Evolutionary conservation across 2,888 invertebrate species (phyloP).

Genomic region (Epistrophella euchroma): DNA sequence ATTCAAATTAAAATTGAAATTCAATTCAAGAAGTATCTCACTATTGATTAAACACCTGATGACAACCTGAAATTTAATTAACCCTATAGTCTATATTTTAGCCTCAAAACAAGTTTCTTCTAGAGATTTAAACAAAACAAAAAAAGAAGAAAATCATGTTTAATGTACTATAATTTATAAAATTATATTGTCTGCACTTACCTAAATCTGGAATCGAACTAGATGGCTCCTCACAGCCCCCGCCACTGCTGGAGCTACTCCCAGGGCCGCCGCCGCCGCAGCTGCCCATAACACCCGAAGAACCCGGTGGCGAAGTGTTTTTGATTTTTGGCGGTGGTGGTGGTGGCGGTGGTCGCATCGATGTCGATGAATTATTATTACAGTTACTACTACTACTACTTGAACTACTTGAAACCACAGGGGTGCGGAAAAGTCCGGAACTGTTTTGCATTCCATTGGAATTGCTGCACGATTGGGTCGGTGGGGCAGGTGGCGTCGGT

Average conservation of each 20-base stretch:
- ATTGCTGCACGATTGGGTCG: slow-evolving; percentile 67
- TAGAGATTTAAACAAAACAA: background rate
- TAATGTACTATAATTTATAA: background rate
- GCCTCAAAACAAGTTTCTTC: no score
- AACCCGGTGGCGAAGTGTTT: slow-evolving; percentile 77
- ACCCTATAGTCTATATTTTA: background rate
- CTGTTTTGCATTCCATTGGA: slow-evolving; percentile 69
- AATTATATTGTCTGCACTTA: slow-evolving; percentile 84
- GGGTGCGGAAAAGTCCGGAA: slow-evolving; percentile 81
- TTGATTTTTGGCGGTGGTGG: slow-evolving; percentile 83
- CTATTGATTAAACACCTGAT: no score
- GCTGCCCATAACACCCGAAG: slow-evolving; percentile 68
- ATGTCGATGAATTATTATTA: slow-evolving; percentile 78
- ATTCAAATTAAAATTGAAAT: no score
- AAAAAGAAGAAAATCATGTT: background rate
- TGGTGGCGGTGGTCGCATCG: slow-evolving; percentile 83
- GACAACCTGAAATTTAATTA: background rate
- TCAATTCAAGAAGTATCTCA: no score
- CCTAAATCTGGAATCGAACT: slow-evolving; percentile 95
- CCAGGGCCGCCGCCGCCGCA: slow-evolving; percentile 20
- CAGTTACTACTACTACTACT: slow-evolving; percentile 77
- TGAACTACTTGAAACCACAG: slow-evolving; percentile 82
- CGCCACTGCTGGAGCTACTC: slow-evolving; percentile 67
- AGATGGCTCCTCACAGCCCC: slow-evolving; percentile 90
- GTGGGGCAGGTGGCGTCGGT: slow-evolving; percentile 64